These are phyloP conservation scores for Myoxocephalus aenaeus DNA, from an alignment of 2,797 vertebrate species.

Conservation along the genomic window DNA sequence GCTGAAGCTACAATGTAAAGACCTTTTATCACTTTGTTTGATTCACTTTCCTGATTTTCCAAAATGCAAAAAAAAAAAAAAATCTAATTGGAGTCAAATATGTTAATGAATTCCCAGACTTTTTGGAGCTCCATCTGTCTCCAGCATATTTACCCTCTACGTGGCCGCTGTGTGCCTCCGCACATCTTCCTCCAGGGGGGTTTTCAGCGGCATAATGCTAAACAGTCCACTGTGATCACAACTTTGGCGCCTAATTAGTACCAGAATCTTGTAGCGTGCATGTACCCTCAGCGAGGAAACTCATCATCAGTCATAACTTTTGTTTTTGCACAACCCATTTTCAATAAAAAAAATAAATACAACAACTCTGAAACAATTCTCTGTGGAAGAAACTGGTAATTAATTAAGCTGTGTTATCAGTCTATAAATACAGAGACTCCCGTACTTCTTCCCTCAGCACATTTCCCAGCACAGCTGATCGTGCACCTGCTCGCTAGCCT, in stretches of 20 bases:
- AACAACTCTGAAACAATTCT: slow-evolving; percentile 51
- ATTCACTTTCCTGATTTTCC: neutral
- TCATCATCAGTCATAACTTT: slow-evolving; percentile 66
- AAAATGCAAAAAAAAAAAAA: neutral
- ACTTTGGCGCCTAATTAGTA: slow-evolving; percentile 64
- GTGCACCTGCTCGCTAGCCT: slow-evolving; percentile 50
- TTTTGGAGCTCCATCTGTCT: slow-evolving; percentile 22
- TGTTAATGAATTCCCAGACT: slow-evolving; percentile 14
- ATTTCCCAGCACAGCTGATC: slow-evolving; percentile 11
- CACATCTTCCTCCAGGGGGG: slow-evolving; percentile 19
- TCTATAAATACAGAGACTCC: slow-evolving; percentile 63
- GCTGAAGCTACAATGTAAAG: neutral
- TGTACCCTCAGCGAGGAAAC: slow-evolving; percentile 56
- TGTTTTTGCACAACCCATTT: slow-evolving; percentile 72
- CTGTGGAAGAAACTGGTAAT: slow-evolving; percentile 61
- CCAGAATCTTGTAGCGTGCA: slow-evolving; percentile 58
- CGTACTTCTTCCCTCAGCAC: slow-evolving; percentile 27
- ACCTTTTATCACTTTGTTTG: neutral
- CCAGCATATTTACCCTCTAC: slow-evolving; percentile 14
- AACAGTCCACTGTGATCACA: slow-evolving; percentile 48
- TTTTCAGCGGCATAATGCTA: slow-evolving; percentile 12
- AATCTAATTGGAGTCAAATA: slow-evolving; percentile 3
- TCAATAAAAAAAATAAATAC: slow-evolving; percentile 69
- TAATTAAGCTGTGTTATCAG: slow-evolving; percentile 63
- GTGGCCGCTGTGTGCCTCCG: slow-evolving; percentile 14